Base-by-base conservation (phyloP, 37 sponge, comb jelly and placozoan genomes). In the Crambe crambe region DNA sequence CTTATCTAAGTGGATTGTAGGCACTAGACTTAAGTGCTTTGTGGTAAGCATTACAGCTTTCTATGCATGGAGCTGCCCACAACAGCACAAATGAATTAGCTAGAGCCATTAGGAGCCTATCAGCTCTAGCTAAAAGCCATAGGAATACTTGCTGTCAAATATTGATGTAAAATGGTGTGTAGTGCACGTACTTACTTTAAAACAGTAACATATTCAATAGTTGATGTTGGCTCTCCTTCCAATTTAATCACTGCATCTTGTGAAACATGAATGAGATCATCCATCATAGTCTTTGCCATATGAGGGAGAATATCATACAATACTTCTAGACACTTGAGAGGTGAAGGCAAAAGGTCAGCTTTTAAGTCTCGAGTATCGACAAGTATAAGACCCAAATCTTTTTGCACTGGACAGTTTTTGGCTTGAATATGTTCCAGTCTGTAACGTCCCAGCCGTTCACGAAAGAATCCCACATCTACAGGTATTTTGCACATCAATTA, bases 401-500 rank as follows among this genome's bases (percentile, higher is more conserved):
- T 93, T 51, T 87, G 74, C 67, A 75, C 78, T 42, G 94, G 94
- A 37, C 90, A 90, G 26, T 75, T 73, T 68, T 80, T 61, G 38
- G 90, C 87, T 74, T 88, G 93, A 70, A 80, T 83, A 73, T 95
- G 92, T 71, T 98, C 89, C 57, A 89, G 84, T 54, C 82, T 65
- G 58, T 98, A 98, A 27, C 83, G 72, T 2, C 81, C 92, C 70
- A 98, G 85, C 22, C 92, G 92, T 58, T 84, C 69, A 27, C 75
- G 79, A 67, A 82, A 97, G 86, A 95, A 98, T 58, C 57, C 78
- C 47, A 98, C 94, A 74, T 95, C 98, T 96, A 73, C n/a, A 56
- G 42, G 34, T 5, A 66, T 57, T 3, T 31, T 47, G 54, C 59
- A 32, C 12, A 47, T 47, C 6, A 15, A 6, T 47, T 47, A 47